Base-by-base conservation (phyloP, 2,797 vertebrate genomes). In the Galaxias olidus region DNA sequence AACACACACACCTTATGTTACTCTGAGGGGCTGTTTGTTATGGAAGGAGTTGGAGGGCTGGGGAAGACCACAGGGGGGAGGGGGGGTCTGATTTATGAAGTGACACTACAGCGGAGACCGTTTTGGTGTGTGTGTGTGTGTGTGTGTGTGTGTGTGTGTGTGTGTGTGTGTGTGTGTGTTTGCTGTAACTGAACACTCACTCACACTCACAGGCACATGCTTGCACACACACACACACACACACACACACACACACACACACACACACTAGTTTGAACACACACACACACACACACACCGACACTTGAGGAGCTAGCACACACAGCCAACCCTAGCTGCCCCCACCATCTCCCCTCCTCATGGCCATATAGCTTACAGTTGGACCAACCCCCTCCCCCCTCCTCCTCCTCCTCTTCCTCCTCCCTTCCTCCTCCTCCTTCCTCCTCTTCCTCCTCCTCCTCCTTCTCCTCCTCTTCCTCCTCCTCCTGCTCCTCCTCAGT, bases 11-110 rank as follows among this genome's bases (percentile, higher is more conserved):
- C n/a, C n/a, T 78, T 81, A 78, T 83, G 60, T 80, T 86, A 80
- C 82, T 83, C 75, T 83, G 77, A 88, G 82, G 79, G 78, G 77
- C 77, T 74, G 67, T 84, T 86, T 88, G 82, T 88, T 86, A 86
- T 82, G 71, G 85, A 80, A 76, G 72, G 49, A 68, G 83, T 77
- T 78, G 11, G 40, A 61, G 75, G 73, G 69, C 30, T 6, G 30
- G 30, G 30, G 30, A 6, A 6, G 80, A 61, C 51, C 14, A 65
- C 67, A 55, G 10, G 75, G 81, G 72, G 65, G 65, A 42, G 53
- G 55, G 72, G 76, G 78, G 74, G 59, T 66, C 71, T 84, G 85
- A 88, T 90, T 87, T 88, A 87, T 87, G 74, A 77, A 82, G 82
- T 83, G 84, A 84, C 78, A 40, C 41, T 77, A 68, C 66, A 57